phyloP scores from a whole-genome alignment of 2,113 vertebrate genomes.

The Propithecus coquereli region DNA sequence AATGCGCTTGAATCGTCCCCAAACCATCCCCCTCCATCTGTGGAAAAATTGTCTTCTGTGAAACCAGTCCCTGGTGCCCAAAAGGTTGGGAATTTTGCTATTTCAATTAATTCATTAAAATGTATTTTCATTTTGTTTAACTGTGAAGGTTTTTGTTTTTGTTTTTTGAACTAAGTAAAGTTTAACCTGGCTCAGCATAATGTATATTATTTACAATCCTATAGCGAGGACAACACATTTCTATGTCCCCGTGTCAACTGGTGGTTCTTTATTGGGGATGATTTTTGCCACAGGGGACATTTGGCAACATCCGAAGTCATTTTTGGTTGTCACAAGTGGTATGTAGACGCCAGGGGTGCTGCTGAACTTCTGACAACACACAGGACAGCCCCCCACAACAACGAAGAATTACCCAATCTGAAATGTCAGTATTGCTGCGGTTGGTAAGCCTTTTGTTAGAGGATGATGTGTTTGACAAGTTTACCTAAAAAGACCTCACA shows the following conservation, averaged over 20 bases:
- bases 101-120: not conserved
- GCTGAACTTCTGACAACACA: not conserved
- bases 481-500: not conserved
- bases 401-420: not conserved
- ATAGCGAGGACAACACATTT: not conserved
- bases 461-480: not conserved
- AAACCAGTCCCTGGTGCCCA: no score
- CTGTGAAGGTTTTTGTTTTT: not conserved
- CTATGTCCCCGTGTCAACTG: not conserved
- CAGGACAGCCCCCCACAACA: not conserved
- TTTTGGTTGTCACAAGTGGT: not conserved
- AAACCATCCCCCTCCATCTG: no score
- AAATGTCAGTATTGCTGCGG: not conserved
- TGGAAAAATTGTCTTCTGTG: no score
- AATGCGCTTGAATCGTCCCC: no score
- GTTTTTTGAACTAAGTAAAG: not conserved
- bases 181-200: not conserved
- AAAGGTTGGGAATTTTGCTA: not conserved
- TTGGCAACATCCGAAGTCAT: not conserved
- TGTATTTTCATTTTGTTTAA: constrained; percentile 21
- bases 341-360: not conserved
- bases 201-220: not conserved
- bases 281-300: not conserved
- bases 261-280: not conserved
- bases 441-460: not conserved